phyloP scores from a whole-genome alignment of 2,113 vertebrate species.

The Dicaeum eximium region DNA sequence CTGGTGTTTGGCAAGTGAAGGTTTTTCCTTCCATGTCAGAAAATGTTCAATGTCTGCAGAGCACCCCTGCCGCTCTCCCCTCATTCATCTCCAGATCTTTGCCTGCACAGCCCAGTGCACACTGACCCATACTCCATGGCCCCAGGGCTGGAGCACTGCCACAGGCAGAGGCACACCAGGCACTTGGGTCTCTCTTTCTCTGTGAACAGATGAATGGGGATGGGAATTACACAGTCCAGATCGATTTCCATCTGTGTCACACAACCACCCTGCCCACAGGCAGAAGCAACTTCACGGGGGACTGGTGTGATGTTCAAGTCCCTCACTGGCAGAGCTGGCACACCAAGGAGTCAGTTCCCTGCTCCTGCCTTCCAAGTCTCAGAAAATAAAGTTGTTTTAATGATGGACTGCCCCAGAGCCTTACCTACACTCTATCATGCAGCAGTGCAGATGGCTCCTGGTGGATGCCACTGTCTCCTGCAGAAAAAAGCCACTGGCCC shows the following conservation, averaged over 20 bases:
- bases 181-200: neutral
- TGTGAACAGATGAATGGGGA: neutral
- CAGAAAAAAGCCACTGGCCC: neutral
- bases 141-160: neutral
- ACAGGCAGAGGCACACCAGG: neutral
- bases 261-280: neutral
- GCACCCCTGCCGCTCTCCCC: neutral
- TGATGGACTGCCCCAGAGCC: neutral
- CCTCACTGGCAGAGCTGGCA: neutral
- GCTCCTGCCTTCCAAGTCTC: neutral
- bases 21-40: neutral
- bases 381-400: neutral
- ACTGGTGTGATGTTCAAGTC: neutral
- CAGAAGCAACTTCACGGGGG: neutral
- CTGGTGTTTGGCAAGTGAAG: neutral
- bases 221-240: neutral
- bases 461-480: neutral
- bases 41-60: neutral
- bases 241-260: accelerated
- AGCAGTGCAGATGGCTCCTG: neutral
- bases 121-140: accelerated
- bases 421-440: neutral
- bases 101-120: neutral
- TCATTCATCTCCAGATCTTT: neutral
- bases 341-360: neutral